Conservation (phyloP, 2,797 vertebrate genomes). For the Crypturellus tataupa region DNA sequence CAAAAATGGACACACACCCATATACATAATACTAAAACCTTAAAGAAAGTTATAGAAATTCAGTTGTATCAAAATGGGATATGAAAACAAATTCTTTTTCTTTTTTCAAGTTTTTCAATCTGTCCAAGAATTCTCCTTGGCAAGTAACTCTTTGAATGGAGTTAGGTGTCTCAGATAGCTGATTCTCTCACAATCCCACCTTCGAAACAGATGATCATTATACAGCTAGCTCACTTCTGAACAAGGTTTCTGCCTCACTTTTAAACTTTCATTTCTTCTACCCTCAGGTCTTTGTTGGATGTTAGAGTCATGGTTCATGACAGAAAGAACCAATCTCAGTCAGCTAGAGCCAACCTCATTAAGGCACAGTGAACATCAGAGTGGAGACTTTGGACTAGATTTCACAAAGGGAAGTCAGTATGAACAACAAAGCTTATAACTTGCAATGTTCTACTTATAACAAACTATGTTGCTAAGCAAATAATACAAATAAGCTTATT, state of each 20-base stretch:
- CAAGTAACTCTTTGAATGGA: not conserved
- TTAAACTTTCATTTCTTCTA: not conserved
- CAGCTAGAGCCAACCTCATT: not conserved
- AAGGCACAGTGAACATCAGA: not conserved
- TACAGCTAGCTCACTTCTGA: fast-evolving
- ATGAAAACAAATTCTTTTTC: not conserved
- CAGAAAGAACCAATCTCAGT: not conserved
- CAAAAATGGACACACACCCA: fast-evolving
- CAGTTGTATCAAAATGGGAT: not conserved
- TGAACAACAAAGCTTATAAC: not conserved
- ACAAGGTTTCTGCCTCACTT: not conserved
- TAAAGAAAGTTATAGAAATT: not conserved
- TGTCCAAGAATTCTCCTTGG: not conserved
- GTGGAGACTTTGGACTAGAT: not conserved
- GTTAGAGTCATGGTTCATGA: not conserved
- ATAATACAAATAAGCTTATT: not conserved
- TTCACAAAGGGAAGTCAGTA: not conserved
- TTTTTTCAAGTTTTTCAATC: not conserved
- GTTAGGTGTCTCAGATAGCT: not conserved
- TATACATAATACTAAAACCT: not conserved
- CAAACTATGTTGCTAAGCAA: not conserved
- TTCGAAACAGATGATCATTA: not conserved
- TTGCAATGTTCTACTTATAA: not conserved
- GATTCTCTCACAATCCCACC: not conserved
- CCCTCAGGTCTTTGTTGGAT: not conserved